Evolutionary conservation across 2,888 invertebrate species (phyloP), one percentile per base, ranked within the genome.

Genomic region (Drosophila diplacantha): DNA sequence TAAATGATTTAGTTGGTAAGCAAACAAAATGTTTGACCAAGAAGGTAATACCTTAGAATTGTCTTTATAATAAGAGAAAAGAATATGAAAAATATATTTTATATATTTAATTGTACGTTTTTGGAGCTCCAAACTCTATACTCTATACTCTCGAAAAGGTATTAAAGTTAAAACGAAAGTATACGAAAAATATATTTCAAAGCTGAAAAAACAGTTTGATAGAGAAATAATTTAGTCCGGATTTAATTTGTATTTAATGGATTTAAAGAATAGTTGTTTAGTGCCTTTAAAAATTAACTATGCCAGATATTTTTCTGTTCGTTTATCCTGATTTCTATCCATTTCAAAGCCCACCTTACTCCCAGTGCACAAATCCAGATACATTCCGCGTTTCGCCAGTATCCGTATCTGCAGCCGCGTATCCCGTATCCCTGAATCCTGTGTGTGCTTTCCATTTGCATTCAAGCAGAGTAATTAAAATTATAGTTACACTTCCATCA

Each of bases 391-490:
- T 12, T 29, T 52, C 31, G 29, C 32, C n/a, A 49, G 38, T 43
- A 59, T 58, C 43, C 14, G 57, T 22, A 43, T 58, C 58, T 57
- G 51, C 51, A 29, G 43, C 43, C 51, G 51, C 26, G 41, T 50
- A 20, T 50, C 24, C 29, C 44, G 20, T 32, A 12, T 37, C 37
- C 32, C 18, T 51, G 43, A 31, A 31, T 31, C 44, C 44, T 51
- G 47, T 53, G 66, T 49, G 55, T 37, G 44, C 44, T 47, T 69
- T 61, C 52, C 47, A 69, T 69, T 61, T 69, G 63, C 69, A 61
- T 61, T 62, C 52, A 49, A 60, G 69, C 52, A 58, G 63, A 63
- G 81, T 73, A 83, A 78, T 78, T 78, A 78, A 78, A 78, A 78
- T 81, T 73, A 83, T 83, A 81, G 73, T 68, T 66, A 69, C 70